Base-by-base conservation (phyloP, 2,113 vertebrate genomes). In the Sinocyclocheilus rhinocerous region DNA sequence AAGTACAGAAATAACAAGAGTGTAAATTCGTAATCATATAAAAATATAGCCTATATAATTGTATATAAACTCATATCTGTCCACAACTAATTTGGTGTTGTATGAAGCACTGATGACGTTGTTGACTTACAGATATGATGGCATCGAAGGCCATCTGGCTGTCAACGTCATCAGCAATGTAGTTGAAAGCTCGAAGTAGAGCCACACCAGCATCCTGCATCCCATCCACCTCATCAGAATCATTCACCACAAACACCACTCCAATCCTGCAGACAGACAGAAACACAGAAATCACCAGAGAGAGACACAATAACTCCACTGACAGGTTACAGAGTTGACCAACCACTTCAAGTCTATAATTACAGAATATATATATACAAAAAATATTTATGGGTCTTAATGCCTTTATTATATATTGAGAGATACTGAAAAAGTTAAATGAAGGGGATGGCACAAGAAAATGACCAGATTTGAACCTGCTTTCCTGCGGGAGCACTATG, bases 151-250 rank as follows among this genome's bases (percentile, higher is more conserved):
- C 98, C 0, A 96, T 95, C 89, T 95, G 97, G 88, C 93, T 95
- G 92, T 98, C 97, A 92, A 95, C 90, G 91, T 99, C 97, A 45
- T 97, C 96, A 2, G 94, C 93, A 87, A 98, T 95, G 59, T 98
- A 99, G 94, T 99, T 99, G 92, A 96, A 98, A 0, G 97, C 96
- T 88, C 98, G 94, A 24, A 98, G 94, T 72, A 99, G 89, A 3
- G 97, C 97, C 89, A 99, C 97, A 2, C 98, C 98, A 2, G 96
- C 90, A 84, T 99, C 97, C 89, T 98, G 93, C 93, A 97, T 95
- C 0, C 97, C 98, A 90, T 99, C 97, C 20, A 97, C 87, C 48
- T 97, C 96, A 15, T 99, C 97, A 0, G 92, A 94, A 50, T 96
- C 95, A 12, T 97, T 94, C 91, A 99, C 98, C 89, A 99, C 97